Conservation (phyloP, 2,113 vertebrate genomes). For the Columbina picui region DNA sequence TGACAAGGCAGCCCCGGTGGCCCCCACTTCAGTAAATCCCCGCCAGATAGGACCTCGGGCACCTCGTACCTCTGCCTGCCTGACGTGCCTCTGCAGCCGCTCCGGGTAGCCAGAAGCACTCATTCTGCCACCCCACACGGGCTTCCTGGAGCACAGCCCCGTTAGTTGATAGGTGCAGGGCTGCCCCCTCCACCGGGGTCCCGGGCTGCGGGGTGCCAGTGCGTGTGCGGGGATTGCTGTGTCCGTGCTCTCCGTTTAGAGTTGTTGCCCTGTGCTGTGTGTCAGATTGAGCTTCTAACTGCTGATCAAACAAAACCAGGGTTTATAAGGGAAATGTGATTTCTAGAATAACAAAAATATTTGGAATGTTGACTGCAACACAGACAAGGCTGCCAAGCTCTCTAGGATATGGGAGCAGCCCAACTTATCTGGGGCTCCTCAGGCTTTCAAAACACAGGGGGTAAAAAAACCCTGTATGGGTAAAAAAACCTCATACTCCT, state of each 20-base stretch:
- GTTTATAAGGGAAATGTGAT: rapidly evolving
- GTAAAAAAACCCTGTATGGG: neutral
- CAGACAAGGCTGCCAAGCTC: rapidly evolving
- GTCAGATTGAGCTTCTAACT: neutral
- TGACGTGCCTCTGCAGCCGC: too few relatives aligned
- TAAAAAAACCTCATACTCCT: rapidly evolving
- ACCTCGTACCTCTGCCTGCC: too few relatives aligned
- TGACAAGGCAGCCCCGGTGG: neutral
- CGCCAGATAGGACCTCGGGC: neutral
- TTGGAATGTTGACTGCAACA: rapidly evolving
- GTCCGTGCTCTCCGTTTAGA: neutral
- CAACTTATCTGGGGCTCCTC: neutral
- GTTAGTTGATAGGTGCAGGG: rapidly evolving
- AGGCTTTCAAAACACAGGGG: neutral
- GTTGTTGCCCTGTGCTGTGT: neutral
- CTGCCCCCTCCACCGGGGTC: neutral
- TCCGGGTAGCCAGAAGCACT: neutral
- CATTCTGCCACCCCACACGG: rapidly evolving
- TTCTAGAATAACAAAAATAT: neutral
- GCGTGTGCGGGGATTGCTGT: neutral
- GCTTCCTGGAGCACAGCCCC: rapidly evolving
- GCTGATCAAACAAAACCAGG: neutral
- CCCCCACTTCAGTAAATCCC: too few relatives aligned
- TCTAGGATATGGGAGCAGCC: neutral
- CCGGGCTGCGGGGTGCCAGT: neutral